Base-by-base conservation (phyloP, 2,113 vertebrate species). In the Crotalus helleri region DNA sequence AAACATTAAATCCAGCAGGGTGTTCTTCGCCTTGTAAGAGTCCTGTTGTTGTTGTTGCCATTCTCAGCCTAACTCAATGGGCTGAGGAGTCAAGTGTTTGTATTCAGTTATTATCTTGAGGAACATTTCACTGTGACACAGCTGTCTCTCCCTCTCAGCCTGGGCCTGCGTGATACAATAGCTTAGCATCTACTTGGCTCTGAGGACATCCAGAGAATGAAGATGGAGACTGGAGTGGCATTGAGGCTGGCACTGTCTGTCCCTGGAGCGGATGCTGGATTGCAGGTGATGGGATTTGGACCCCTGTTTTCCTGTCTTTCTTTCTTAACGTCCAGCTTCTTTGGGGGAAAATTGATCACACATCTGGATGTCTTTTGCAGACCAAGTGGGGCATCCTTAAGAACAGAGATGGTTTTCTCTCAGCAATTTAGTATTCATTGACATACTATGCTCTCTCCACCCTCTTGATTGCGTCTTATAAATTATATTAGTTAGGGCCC, bases 171-270 rank as follows among this genome's bases (percentile, higher is more conserved):
- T 93, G 89, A 92, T 88, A 94, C 93, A 96, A 94, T 96, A 95
- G 94, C 92, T 89, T 90, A 95, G 94, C 95, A 96, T 95, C 95
- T 97, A 59, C 91, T 95, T 88, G 91, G 90, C 91, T 88, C 91
- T 89, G 29, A 86, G 95, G 85, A 85, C 88, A 69, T 88, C 93
- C 93, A 24, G 91, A 92, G 91, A 95, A 95, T 92, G 74, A 95
- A 94, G 85, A 92, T 58, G 1, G 88, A 94, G 90, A 88, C 87
- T 93, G 74, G 89, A 92, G 74, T 96, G 93, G 93, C 96, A 95
- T 95, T 90, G 95, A 89, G 92, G 9, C 91, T 94, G 95, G 94
- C 94, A 95, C 85, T 6, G 59, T 24, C 91, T 91, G 85, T 96
- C 93, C 94, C 91, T 85, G 93, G 93, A 95, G 94, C 96, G 96